phyloP scores from a whole-genome alignment of 2,888 invertebrate species.

The Gandaritis pyraliata region DNA sequence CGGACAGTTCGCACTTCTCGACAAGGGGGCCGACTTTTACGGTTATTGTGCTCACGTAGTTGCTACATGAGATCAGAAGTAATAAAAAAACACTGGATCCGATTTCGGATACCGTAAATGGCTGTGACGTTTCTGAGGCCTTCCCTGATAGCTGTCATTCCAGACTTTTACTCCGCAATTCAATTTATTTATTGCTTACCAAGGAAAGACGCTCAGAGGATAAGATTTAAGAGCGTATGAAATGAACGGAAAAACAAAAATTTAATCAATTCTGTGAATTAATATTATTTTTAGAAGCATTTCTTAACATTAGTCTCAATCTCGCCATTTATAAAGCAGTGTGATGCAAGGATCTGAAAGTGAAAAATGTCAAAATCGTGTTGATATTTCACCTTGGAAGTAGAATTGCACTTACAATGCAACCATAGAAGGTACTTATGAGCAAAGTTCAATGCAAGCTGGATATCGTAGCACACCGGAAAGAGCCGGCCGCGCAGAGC shows the following conservation, averaged over 20 bases:
- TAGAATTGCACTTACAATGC: slow-evolving; percentile 43
- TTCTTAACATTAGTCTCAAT: slow-evolving; percentile 58
- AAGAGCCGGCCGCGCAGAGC: slow-evolving; percentile 62
- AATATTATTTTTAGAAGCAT: neutral
- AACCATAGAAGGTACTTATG: slow-evolving; percentile 27
- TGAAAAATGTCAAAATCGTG: slow-evolving; percentile 82
- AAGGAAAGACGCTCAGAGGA: neutral
- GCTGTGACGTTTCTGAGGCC: slow-evolving; percentile 39
- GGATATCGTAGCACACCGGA: slow-evolving; percentile 57
- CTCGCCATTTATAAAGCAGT: slow-evolving; percentile 64
- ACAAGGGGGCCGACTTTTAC: slow-evolving; percentile 77
- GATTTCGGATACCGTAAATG: slow-evolving; percentile 58
- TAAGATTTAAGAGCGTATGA: neutral
- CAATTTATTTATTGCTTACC: slow-evolving; percentile 14
- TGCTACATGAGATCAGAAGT: slow-evolving; percentile 64
- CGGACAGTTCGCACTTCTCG: slow-evolving; percentile 78
- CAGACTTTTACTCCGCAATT: slow-evolving; percentile 31
- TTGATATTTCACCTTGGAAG: slow-evolving; percentile 64
- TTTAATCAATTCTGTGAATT: neutral
- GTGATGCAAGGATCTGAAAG: slow-evolving; percentile 66
- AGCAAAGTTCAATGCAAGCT: slow-evolving; percentile 26
- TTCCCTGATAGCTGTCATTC: slow-evolving; percentile 35
- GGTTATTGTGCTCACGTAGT: slow-evolving; percentile 77
- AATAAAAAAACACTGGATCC: slow-evolving; percentile 65
- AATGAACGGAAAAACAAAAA: neutral